Conservation (phyloP, 1,140 invertebrate genomes). For the Dinoponera quadriceps region DNA sequence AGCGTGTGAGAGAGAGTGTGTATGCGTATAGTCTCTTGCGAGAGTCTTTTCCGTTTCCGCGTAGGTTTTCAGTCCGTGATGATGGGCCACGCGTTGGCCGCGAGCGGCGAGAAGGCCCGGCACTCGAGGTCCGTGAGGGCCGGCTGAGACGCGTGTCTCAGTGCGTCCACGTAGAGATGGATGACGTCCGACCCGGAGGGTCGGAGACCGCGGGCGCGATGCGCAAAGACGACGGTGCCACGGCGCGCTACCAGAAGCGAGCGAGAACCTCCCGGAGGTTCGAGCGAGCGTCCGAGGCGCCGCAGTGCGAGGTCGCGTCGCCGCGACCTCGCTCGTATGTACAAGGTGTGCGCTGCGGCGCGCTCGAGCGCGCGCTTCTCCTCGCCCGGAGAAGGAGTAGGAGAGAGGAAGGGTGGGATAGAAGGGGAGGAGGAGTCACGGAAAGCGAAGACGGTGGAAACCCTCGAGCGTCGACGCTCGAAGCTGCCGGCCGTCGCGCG, state of each 20-base stretch:
- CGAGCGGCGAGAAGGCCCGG: constrained; percentile 28
- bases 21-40: background rate
- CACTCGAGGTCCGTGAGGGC: constrained; percentile 32
- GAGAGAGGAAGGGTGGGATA: background rate
- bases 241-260: background rate
- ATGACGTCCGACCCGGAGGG: background rate
- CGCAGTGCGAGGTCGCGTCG: constrained; percentile 21
- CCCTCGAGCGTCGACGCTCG: background rate
- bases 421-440: background rate
- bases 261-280: constrained; percentile 14
- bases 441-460: background rate
- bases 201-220: constrained; percentile 10
- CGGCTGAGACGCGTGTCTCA: background rate
- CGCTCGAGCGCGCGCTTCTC: no score
- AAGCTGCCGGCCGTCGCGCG: no score
- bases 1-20: background rate
- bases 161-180: background rate
- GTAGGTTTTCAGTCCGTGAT: constrained; percentile 38
- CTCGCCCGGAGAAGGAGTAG: no score
- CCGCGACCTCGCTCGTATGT: constrained; percentile 10
- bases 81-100: no score
- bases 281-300: background rate
- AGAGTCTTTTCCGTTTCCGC: constrained; percentile 42
- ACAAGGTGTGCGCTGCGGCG: background rate
- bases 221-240: constrained; percentile 9